Evolutionary conservation across 2,797 vertebrate species (phyloP), one percentile per base, ranked within the genome.

Genomic region (Clamator glandarius): DNA sequence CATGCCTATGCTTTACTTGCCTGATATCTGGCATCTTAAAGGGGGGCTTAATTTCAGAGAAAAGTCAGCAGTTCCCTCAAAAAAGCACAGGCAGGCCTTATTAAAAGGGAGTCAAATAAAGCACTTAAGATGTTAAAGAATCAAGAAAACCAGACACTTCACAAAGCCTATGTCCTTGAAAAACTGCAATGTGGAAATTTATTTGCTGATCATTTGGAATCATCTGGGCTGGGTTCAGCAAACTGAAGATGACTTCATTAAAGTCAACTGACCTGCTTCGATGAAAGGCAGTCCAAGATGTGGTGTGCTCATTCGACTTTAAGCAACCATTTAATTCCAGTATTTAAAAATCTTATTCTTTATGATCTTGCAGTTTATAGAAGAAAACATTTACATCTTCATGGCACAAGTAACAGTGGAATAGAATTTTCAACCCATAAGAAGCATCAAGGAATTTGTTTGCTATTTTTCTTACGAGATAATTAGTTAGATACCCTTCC

Each of bases 211-310:
- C 26, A n/a, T 69, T 29, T 67, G 50, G 68, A 92, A 74, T 88
- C 73, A 84, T 67, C 66, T 87, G 55, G 79, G 39, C 59, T 81
- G 66, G 21, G 69, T 89, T 92, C 87, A 90, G 85, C 35, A 91
- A 81, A 87, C 0, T 58, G 57, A 81, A 86, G 74, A 82, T 2
- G 3, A 84, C 55, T 91, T 88, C 52, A 91, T 87, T 90, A 74
- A 92, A 93, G 77, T 69, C 41, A 95, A 81, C 89, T 85, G 91
- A 86, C 73, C 76, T 81, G 80, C 84, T 91, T 79, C 86, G 68
- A 93, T 77, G 69, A 87, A 89, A 89, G 76, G 26, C 8, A 77
- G 68, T 87, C 69, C 69, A 77, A 78, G 79, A 74, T 17, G 63
- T 42, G 36, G 11, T 0, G 0, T 25, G 63, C 59, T 94, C 31